These are phyloP conservation scores for Sitophilus oryzae DNA, from an alignment of 1,140 invertebrate genomes.

Conservation along the genomic window DNA sequence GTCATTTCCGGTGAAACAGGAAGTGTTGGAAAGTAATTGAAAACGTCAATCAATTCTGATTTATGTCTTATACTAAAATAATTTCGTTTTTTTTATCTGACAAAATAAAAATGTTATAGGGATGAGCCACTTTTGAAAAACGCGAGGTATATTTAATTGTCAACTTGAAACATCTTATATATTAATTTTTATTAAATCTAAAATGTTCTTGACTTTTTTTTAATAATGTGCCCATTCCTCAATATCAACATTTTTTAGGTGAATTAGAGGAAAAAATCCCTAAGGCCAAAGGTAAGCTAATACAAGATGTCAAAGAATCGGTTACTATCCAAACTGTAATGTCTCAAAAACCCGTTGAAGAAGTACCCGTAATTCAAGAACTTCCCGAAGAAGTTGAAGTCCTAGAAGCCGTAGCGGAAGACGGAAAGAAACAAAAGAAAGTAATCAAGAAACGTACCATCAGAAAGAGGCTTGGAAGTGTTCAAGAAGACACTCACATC, in stretches of 20 bases:
- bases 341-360: constrained; percentile 35
- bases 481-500: constrained; percentile 36
- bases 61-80: too few species aligned
- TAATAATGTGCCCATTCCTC: too few species aligned
- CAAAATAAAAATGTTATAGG: too few species aligned
- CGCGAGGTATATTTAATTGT: too few species aligned
- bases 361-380: constrained; percentile 34
- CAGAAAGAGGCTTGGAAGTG: constrained; percentile 34
- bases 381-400: constrained; percentile 42
- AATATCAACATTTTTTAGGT: constrained; percentile 29
- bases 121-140: too few species aligned
- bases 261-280: constrained; percentile 9
- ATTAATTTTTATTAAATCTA: too few species aligned
- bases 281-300: constrained; percentile 23
- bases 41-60: too few species aligned
- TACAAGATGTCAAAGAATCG: constrained; percentile 32
- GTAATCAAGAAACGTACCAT: constrained; percentile 36
- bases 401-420: constrained; percentile 30
- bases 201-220: too few species aligned
- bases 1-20: too few species aligned
- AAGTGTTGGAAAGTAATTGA: too few species aligned
- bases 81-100: too few species aligned
- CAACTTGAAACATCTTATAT: too few species aligned
- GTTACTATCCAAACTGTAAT: constrained; percentile 32
- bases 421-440: constrained; percentile 37